Base-by-base conservation (phyloP, 1,140 invertebrate species). In the Pantala flavescens region DNA sequence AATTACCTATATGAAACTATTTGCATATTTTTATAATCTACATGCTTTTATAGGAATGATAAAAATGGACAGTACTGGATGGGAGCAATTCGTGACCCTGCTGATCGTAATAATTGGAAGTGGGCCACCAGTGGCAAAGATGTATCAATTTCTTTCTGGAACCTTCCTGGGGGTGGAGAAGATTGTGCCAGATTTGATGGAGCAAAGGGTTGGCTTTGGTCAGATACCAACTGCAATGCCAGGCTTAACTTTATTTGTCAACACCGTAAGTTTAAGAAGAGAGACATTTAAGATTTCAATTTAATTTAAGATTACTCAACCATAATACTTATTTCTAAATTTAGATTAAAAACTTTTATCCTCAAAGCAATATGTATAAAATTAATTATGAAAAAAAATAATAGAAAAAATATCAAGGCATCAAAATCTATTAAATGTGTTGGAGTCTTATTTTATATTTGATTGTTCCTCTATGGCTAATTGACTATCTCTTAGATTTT, bases 11-110 rank as follows among this genome's bases (percentile, higher is more conserved):
- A n/a, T n/a, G n/a, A n/a, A n/a, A n/a, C n/a, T n/a, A n/a, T n/a
- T n/a, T n/a, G n/a, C n/a, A n/a, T n/a, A n/a, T n/a, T n/a, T n/a
- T n/a, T n/a, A n/a, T n/a, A n/a, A n/a, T n/a, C n/a, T n/a, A n/a
- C n/a, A n/a, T n/a, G n/a, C n/a, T 36, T 2, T 9, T 79, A 71
- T 82, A 90, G 93, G 77, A 94, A 91, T 80, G 94, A 97, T 82
- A 91, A 92, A 0, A 93, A 90, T 78, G 95, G 93, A 71, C 94
- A 96, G 79, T 97, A 97, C 80, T 97, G 95, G 95, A 92, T 97
- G 89, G 95, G 95, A 0, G 93, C 93, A 0, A 88, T 95, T 0
- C 84, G 94, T 16, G 93, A 97, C 80, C 87, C 88, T 21, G 87
- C 88, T 74, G 91, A 94, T 80, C 84, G 87, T 7, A 90, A 88